Evolutionary conservation across 2,888 invertebrate genomes (phyloP), one percentile per base, ranked within the genome.

Genomic region (Lasioglossum calceatum): DNA sequence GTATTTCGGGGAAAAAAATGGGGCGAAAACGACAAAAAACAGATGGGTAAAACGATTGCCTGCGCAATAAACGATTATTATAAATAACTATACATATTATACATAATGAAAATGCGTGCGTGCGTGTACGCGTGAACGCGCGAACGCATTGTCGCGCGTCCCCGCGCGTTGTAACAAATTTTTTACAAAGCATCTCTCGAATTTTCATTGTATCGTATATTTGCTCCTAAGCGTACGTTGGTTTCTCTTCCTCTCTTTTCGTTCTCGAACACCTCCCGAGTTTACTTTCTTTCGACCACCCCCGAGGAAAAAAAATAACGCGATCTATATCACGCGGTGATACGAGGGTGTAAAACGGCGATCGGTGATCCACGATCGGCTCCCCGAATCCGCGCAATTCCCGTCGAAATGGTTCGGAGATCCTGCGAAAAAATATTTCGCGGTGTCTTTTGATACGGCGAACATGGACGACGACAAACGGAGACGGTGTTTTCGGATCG

Each of bases 141-240:
- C 84, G 77, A 32, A 82, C 87, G 72, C 42, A n/a, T 71, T 42
- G 5, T 42, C 39, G 42, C 71, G 71, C 70, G 70, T 70, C 70
- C 39, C 36, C 42, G 42, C 42, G 80, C 79, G 84, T 88, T 85
- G 81, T 85, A 87, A 89, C 80, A 82, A 82, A 85, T 91, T 92
- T 91, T 90, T 88, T 92, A 92, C 91, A 85, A 82, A 86, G 85
- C 85, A 89, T 89, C 85, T 90, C 85, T 90, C 89, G 88, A 91
- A 88, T 88, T 77, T 86, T 87, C 32, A 64, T 64, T 64, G 64
- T 36, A 87, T 84, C 70, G 70, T 70, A 70, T 77, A 76, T 86
- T 87, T 87, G 87, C 86, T 89, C 87, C 81, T 89, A 86, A 84
- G 82, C 85, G 86, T 91, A 85, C 82, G 81, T 89, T 88, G 87